A percentile compares a stretch with the other conserved stretches of the same genome.
phyloP scores from a whole-genome alignment of 2,888 invertebrate species.

The Andrena minutula region DNA sequence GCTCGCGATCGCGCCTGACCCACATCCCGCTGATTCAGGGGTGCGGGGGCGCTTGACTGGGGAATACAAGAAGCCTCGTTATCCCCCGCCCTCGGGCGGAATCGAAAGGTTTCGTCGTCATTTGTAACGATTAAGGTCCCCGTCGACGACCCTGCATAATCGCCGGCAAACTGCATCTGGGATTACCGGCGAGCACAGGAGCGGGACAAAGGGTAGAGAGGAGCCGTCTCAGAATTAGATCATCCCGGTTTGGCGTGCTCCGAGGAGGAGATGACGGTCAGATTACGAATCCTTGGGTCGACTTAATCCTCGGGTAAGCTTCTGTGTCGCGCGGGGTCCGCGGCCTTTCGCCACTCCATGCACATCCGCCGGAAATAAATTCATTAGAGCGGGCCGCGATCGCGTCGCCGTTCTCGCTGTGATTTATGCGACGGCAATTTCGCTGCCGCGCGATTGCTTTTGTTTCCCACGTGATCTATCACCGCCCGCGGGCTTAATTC shows the following conservation, averaged over 20 bases:
- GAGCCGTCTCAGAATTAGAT: conserved; percentile 58
- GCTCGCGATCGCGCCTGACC: conserved; percentile 38
- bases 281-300: conserved; percentile 63
- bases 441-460: conserved; percentile 2
- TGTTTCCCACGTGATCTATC: neutral
- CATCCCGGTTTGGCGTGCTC: conserved; percentile 25
- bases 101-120: conserved; percentile 26
- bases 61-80: conserved; percentile 18
- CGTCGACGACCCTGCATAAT: conserved; percentile 27
- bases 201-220: conserved; percentile 9
- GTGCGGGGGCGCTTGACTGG: neutral
- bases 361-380: conserved; percentile 49
- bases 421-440: conserved; percentile 31
- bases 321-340: conserved; percentile 19
- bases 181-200: conserved; percentile 23
- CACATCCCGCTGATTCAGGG: conserved; percentile 18
- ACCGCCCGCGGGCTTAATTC: conserved; percentile 2
- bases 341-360: conserved; percentile 28
- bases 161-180: conserved; percentile 39
- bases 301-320: conserved; percentile 62
- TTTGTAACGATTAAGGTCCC: conserved; percentile 51
- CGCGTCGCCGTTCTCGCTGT: neutral
- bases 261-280: conserved; percentile 23
- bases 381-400: conserved; percentile 47
- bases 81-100: neutral